phyloP scores from a whole-genome alignment of 2,888 invertebrate species.

The Agrotis exclamationis region DNA sequence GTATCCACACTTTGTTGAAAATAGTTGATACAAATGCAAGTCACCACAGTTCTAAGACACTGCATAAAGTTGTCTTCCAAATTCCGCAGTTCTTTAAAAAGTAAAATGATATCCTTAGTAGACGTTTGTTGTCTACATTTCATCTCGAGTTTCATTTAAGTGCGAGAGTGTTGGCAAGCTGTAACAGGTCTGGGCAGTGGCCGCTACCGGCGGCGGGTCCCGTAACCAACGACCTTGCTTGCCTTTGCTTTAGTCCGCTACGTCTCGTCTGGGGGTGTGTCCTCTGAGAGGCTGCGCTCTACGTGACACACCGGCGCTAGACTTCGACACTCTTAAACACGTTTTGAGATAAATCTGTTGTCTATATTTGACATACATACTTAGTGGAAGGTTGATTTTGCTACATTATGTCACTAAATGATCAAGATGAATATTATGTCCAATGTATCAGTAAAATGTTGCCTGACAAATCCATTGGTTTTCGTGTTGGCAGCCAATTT shows the following conservation, averaged over 20 bases:
- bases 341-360: constrained; percentile 40
- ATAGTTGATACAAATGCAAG: not conserved
- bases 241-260: constrained; percentile 60
- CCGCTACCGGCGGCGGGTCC: constrained; percentile 32
- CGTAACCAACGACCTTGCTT: constrained; percentile 66
- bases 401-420: constrained; percentile 3
- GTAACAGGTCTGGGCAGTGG: constrained; percentile 52
- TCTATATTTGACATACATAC: constrained; percentile 9
- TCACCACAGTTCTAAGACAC: not conserved
- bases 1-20: not conserved
- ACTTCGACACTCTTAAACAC: constrained; percentile 33
- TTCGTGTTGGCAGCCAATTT: not conserved
- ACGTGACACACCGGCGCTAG: constrained; percentile 47
- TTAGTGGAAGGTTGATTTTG: constrained; percentile 6
- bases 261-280: constrained; percentile 73
- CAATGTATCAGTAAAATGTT: constrained; percentile 1
- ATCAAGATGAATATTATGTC: not conserved
- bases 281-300: constrained; percentile 52
- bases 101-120: not conserved
- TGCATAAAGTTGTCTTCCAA: not conserved
- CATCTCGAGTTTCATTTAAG: constrained; percentile 10
- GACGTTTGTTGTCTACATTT: constrained; percentile 16
- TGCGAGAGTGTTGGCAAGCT: constrained; percentile 36
- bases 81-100: constrained; percentile 11
- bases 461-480: not conserved